Base-by-base conservation (phyloP, 2,888 invertebrate genomes). In the Hyppa rectilinea region DNA sequence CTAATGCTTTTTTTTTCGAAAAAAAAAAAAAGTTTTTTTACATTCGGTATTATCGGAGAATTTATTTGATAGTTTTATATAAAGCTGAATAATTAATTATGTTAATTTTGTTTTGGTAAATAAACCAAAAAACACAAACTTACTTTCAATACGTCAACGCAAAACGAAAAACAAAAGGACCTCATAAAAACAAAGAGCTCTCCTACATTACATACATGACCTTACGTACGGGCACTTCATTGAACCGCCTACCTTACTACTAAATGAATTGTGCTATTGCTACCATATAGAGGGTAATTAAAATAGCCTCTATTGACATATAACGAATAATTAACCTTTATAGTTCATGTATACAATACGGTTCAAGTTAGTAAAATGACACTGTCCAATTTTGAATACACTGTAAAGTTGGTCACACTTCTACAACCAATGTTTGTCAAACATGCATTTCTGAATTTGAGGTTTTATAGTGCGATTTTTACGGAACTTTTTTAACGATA, bases 241-340 rank as follows among this genome's bases (percentile, higher is more conserved):
- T 81, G 55, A 68, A 62, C 65, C 71, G 23, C 69, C 72, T 60
- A 81, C 75, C 31, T 29, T 38, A 43, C 55, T 49, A 31, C 50
- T 53, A 61, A 74, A 71, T 69, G 31, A 53, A 69, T 59, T 23
- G 65, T 75, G 67, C 49, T 69, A 59, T 43, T 60, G 45, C 65
- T 74, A 50, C 69, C 78, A 47, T 66, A 71, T n/a, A 69, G 12
- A 67, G 58, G 43, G 71, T 69, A 79, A 81, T 81, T 79, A 79
- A 60, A 79, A 70, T 43, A 68, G 59, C 62, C 52, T 67, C 59
- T 60, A 55, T 75, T 73, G 53, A 71, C 63, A 58, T 64, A 50
- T 12, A 56, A 34, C 34, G 23, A 38, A 38, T 68, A 71, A 81
- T 81, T 78, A 81, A 78, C 78, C 78, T 81, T 59, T 70, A 59